A percentile compares a stretch with the other conserved stretches of the same genome.
These are phyloP conservation scores for Tragelaphus eurycerus DNA, from an alignment of 2,797 vertebrate genomes.

Conservation along the genomic window DNA sequence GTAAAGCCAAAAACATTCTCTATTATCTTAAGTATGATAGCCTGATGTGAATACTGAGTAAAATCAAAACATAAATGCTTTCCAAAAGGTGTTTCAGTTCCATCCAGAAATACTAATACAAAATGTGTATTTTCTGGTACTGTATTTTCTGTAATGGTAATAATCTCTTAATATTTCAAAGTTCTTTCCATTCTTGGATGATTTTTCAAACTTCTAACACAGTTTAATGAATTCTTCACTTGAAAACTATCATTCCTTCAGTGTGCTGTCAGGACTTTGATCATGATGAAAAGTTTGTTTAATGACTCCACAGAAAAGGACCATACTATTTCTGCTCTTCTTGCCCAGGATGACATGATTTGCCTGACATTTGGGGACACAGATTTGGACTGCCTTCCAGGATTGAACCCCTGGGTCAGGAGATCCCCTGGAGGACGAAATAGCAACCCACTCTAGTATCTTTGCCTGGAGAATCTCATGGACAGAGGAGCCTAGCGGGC, in stretches of 20 bases:
- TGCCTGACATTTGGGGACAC: background rate
- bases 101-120: background rate
- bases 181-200: background rate
- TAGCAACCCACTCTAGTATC: background rate
- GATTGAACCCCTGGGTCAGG: background rate
- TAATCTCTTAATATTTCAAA: constrained; percentile 4
- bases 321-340: background rate
- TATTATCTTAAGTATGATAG: background rate
- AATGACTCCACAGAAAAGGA: background rate
- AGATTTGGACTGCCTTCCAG: background rate
- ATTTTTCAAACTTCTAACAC: background rate
- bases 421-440: background rate
- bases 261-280: background rate
- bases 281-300: background rate
- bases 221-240: background rate
- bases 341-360: background rate
- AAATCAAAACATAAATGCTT: constrained; percentile 2
- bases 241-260: background rate
- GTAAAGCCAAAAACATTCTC: background rate
- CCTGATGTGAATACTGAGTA: background rate
- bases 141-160: background rate
- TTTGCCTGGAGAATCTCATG: background rate
- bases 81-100: background rate
- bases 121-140: background rate
- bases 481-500: background rate